Percentiles rank a stretch among this genome's conserved stretches.
Evolutionary conservation across 2,888 invertebrate species (phyloP).

Genomic region (Ectemnius lituratus): DNA sequence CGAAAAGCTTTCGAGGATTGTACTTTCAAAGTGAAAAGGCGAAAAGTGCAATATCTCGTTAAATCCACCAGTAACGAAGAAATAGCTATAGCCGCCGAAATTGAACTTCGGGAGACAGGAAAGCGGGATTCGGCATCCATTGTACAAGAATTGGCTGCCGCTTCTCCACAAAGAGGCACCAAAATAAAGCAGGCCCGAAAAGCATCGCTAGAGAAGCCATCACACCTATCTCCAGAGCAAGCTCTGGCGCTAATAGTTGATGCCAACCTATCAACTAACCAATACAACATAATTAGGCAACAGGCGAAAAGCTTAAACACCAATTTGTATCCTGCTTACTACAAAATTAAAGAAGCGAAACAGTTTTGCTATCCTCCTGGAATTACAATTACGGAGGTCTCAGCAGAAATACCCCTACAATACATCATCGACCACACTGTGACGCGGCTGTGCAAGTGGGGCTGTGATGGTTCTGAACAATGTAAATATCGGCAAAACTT

Average conservation of each 20-base stretch:
- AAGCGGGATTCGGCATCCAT: conserved; percentile 13
- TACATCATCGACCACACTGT: conserved; percentile 14
- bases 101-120: conserved; percentile 6
- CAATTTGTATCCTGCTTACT: conserved; percentile 12
- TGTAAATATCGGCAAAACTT: conserved; percentile 16
- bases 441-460: conserved; percentile 14
- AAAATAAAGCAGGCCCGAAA: conserved; percentile 8
- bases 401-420: conserved; percentile 19
- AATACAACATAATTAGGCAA: conserved; percentile 9
- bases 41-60: neutral
- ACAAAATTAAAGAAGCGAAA: conserved; percentile 20
- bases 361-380: conserved; percentile 13
- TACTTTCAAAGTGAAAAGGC: neutral
- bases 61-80: conserved; percentile 1
- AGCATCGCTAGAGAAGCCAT: neutral
- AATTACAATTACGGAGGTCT: conserved; percentile 11
- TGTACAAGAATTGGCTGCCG: neutral
- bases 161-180: neutral
- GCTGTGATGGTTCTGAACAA: conserved; percentile 19
- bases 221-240: neutral
- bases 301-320: neutral
- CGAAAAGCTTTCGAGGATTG: conserved; percentile 1
- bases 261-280: conserved; percentile 11
- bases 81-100: conserved; percentile 6
- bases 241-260: conserved; percentile 13